Evolutionary conservation across 2,888 invertebrate species (phyloP).

Genomic region (Platypus cylindrus): DNA sequence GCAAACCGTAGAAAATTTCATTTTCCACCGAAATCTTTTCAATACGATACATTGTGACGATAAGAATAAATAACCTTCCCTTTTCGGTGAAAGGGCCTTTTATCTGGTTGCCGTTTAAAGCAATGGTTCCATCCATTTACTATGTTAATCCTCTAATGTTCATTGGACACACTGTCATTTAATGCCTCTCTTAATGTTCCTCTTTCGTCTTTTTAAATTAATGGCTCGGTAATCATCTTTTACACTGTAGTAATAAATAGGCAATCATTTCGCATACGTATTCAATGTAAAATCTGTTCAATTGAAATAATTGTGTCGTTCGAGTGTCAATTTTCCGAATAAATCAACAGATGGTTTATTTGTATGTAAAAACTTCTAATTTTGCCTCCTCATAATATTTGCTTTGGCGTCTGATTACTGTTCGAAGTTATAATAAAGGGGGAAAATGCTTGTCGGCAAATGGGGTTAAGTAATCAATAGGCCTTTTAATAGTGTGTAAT

Average conservation of each 20-base stretch:
- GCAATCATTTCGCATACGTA: no score
- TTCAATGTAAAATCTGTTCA: no score
- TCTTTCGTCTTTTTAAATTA: constrained; percentile 25
- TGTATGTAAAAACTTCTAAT: constrained; percentile 15
- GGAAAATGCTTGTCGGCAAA: no score
- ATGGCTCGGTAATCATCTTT: constrained; percentile 27
- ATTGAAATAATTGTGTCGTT: no score
- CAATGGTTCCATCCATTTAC: constrained; percentile 33
- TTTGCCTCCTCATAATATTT: no score
- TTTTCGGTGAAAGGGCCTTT: constrained; percentile 25
- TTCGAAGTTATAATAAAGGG: no score
- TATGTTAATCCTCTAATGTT: constrained; percentile 33
- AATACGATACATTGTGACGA: constrained; percentile 31
- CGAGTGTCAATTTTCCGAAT: no score
- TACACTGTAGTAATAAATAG: no score
- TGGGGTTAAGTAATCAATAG: no score
- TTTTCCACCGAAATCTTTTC: constrained; percentile 27
- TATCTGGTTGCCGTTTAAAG: constrained; percentile 28
- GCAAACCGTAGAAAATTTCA: constrained; percentile 22
- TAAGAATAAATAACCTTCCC: constrained; percentile 34
- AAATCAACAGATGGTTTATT: constrained; percentile 16
- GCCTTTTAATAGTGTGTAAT: no score
- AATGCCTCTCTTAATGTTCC: constrained; percentile 29
- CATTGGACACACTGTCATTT: constrained; percentile 34
- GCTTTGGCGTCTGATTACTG: no score